Conservation (phyloP, 2,113 vertebrate genomes). For the Rhipidura dahli region DNA sequence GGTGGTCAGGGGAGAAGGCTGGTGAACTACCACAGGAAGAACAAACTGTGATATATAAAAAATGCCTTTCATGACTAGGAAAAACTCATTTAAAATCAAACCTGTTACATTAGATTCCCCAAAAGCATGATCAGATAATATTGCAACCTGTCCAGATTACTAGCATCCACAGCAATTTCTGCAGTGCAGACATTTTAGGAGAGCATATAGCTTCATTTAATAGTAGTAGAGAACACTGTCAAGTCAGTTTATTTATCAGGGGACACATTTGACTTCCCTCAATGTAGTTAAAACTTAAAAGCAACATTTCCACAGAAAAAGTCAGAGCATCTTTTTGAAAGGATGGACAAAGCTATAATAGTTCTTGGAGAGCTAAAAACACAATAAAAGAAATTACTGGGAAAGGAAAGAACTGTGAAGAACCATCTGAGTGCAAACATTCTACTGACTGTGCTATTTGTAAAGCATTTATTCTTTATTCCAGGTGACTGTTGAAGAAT, state of each 20-base stretch:
- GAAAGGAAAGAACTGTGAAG: background rate
- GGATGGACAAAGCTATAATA: background rate
- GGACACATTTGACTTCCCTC: background rate
- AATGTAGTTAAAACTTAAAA: background rate
- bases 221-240: background rate
- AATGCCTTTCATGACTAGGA: background rate
- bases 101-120: background rate
- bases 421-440: background rate
- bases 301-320: background rate
- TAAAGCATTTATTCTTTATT: background rate
- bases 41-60: background rate
- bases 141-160: background rate
- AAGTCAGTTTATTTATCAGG: slow-evolving; percentile 9
- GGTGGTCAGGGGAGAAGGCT: background rate
- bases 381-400: background rate
- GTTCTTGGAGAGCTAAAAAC: background rate
- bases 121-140: background rate
- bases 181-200: background rate
- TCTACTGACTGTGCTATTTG: background rate
- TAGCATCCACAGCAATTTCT: background rate
- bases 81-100: background rate
- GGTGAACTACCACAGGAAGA: background rate
- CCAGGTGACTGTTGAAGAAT: background rate
- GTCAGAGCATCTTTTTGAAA: background rate
- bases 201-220: background rate